Percentiles rank a stretch among this genome's conserved stretches.
Conservation (phyloP, 1,140 invertebrate genomes). For the Lucilia sericata region DNA sequence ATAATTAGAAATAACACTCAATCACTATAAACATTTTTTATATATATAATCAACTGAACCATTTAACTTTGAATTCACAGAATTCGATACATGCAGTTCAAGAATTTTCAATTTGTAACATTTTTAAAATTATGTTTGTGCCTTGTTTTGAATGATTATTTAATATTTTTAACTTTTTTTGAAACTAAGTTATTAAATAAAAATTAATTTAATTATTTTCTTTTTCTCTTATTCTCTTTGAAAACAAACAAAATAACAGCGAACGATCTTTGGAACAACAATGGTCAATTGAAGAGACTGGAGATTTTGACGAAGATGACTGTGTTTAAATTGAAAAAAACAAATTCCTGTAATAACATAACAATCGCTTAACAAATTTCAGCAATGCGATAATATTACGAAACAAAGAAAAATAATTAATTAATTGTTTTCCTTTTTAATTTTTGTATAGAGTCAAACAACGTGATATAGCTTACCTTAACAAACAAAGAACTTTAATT, state of each 20-base stretch:
- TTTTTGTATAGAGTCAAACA: constrained; percentile 21
- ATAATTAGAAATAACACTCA: no score
- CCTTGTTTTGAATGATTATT: constrained; percentile 20
- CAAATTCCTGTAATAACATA: constrained; percentile 28
- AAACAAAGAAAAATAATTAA: not conserved
- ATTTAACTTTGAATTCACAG: no score
- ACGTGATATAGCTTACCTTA: constrained; percentile 42
- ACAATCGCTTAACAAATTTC: not conserved
- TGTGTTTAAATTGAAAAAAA: constrained; percentile 12
- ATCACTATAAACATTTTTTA: no score
- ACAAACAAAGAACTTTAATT: constrained; percentile 20
- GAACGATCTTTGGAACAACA: constrained; percentile 36
- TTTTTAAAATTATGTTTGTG: not conserved
- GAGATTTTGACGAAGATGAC: constrained; percentile 40
- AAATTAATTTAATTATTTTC: not conserved
- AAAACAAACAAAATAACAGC: not conserved
- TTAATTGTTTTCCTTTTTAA: not conserved
- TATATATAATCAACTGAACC: no score
- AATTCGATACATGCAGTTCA: no score
- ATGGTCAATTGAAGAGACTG: constrained; percentile 35
- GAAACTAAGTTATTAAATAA: not conserved
- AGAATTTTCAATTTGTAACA: no score
- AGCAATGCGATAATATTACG: not conserved
- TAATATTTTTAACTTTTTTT: not conserved
- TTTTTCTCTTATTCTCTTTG: not conserved